Percentiles rank a stretch among this genome's conserved stretches.
These are phyloP conservation scores for Belonocnema kinseyi DNA, from an alignment of 1,140 invertebrate genomes.

Conservation along the genomic window DNA sequence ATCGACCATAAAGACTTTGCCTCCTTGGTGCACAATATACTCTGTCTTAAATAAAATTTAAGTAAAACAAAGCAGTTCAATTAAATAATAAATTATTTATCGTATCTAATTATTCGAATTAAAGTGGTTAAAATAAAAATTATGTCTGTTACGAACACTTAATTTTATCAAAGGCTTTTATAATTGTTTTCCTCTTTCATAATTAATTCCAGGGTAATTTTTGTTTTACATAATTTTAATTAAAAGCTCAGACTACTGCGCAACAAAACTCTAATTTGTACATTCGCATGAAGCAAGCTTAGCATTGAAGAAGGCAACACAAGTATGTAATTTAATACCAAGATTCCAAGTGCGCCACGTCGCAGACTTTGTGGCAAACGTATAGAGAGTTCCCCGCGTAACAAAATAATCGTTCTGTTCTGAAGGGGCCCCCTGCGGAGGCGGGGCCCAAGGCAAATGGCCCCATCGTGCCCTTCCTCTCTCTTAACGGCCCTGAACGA, in stretches of 20 bases:
- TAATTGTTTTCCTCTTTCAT: not conserved
- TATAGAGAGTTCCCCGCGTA: conserved; percentile 5
- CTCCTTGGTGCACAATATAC: too few species aligned
- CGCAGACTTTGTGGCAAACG: conserved; percentile 13
- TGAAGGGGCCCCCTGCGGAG: conserved; percentile 8
- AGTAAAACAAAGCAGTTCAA: too few species aligned
- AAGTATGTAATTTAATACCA: conserved; percentile 13
- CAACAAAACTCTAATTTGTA: conserved; percentile 5
- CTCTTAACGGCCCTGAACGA: conserved; percentile 14
- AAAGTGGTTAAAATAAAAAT: too few species aligned
- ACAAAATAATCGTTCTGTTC: conserved; percentile 18
- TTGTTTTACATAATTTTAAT: not conserved
- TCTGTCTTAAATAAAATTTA: too few species aligned
- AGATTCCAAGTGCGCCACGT: conserved; percentile 13
- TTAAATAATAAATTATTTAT: too few species aligned
- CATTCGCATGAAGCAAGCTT: not conserved
- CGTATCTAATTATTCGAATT: too few species aligned
- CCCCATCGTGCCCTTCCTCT: conserved; percentile 8
- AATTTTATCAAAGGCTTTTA: too few species aligned
- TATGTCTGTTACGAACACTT: too few species aligned
- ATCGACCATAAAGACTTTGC: too few species aligned
- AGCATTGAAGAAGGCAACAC: not conserved
- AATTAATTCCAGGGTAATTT: not conserved
- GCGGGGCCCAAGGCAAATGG: conserved; percentile 6
- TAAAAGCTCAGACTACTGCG: not conserved